Percentiles rank a stretch among this genome's conserved stretches.
Evolutionary conservation across 2,113 vertebrate genomes (phyloP).

Genomic region (Fulmarus glacialis): DNA sequence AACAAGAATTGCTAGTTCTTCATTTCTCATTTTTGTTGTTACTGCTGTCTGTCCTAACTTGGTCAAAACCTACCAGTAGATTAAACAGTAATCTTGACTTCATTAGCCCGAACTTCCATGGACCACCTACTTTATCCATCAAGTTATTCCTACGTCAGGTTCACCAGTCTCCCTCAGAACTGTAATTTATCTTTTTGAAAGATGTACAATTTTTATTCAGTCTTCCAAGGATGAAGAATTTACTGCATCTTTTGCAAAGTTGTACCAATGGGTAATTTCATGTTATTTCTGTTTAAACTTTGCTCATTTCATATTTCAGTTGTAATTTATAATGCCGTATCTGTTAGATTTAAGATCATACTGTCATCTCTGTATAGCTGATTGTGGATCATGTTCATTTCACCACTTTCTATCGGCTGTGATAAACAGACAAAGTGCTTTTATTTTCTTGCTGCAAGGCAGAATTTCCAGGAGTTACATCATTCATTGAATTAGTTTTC

Average conservation of each 20-base stretch:
- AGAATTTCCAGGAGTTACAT: background rate
- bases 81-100: background rate
- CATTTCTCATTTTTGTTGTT: background rate
- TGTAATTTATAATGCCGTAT: background rate
- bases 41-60: background rate
- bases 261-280: background rate
- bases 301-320: background rate
- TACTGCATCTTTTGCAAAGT: background rate
- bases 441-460: background rate
- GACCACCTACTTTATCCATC: background rate
- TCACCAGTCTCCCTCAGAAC: background rate
- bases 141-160: background rate
- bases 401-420: background rate
- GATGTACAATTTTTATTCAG: background rate
- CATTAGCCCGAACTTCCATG: background rate
- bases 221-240: background rate
- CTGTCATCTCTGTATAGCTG: background rate
- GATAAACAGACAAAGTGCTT: background rate
- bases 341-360: background rate
- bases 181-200: background rate
- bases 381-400: background rate
- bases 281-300: background rate
- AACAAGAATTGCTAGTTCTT: background rate
- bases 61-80: background rate
- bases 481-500: background rate